phyloP scores from a whole-genome alignment of 2,113 vertebrate genomes.

The Acanthochromis polyacanthus region DNA sequence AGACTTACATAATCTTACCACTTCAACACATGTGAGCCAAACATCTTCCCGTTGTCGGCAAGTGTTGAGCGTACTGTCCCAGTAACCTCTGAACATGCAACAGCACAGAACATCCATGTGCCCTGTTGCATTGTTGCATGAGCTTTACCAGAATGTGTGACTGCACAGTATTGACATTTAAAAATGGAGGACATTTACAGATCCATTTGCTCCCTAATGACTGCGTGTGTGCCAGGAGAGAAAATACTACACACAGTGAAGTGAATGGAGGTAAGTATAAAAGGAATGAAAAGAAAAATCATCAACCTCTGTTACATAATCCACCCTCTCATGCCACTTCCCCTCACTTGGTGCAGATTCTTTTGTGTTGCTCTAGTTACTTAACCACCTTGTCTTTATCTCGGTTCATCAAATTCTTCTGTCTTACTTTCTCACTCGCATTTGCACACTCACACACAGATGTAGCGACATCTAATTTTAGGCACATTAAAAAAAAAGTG shows the following conservation, averaged over 20 bases:
- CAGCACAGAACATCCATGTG: constrained; percentile 66
- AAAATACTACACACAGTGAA: background rate
- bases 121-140: constrained; percentile 37
- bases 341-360: constrained; percentile 32
- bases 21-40: constrained; percentile 81
- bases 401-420: background rate
- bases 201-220: constrained; percentile 18
- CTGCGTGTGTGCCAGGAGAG: background rate
- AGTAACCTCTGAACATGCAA: constrained; percentile 73
- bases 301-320: constrained; percentile 70
- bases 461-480: background rate
- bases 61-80: constrained; percentile 72
- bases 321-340: constrained; percentile 29
- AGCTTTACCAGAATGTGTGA: constrained; percentile 45
- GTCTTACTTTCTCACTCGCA: background rate
- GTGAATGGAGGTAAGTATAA: constrained; percentile 41
- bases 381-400: constrained; percentile 12
- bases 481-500: background rate
- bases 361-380: constrained; percentile 6
- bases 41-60: constrained; percentile 71
- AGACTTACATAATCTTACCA: constrained; percentile 85
- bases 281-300: constrained; percentile 31
- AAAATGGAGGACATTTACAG: constrained; percentile 22
- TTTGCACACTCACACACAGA: background rate
- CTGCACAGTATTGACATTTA: constrained; percentile 31